Evolutionary conservation across 2,113 vertebrate genomes (phyloP), one percentile per base, ranked within the genome.

Genomic region (Corythornis madagascariensis): DNA sequence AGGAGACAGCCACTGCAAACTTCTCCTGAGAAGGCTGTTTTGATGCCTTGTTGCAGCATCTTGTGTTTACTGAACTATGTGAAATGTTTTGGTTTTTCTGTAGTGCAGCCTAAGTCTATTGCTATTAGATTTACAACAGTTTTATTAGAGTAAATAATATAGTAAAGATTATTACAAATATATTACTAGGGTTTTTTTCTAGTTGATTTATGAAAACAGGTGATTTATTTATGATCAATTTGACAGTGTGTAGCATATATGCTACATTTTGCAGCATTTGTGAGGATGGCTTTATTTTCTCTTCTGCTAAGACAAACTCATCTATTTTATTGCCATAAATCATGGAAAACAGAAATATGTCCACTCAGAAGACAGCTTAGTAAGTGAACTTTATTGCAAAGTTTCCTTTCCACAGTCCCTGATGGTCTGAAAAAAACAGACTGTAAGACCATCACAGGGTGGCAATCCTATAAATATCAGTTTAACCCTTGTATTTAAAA

Each of bases 121-220:
- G 63, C 71, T 20, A 3, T 80, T 85, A 81, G 42, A 31, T 83
- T 78, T 92, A 75, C 80, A 71, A 56, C 72, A 55, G 22, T 93
- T 95, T 92, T 93, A 78, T 89, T 79, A 64, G 35, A 86, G 85
- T 71, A 96, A 91, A 86, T 92, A 76, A 55, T 77, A 31, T 26
- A 61, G 84, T 67, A 66, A 92, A 89, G 61, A 48, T 65, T 55
- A 90, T 74, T 91, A 40, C 77, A 81, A 81, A 89, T 85, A 52
- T 93, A 29, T 92, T 96, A 52, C 70, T 80, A 20, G n/a, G 1
- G n/a, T 1, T 10, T 38, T 92, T 50, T 24, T 22, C 17, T 67
- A 70, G 57, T 43, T 90, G 50, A 92, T 82, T 93, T 43, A 77
- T 70, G 53, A 83, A 60, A 92, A 45, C 42, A 87, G 59, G 38